A percentile compares a stretch with the other conserved stretches of the same genome.
These are phyloP conservation scores for Orientallactaga bullata DNA, from an alignment of 2,113 vertebrate genomes.

Conservation along the genomic window DNA sequence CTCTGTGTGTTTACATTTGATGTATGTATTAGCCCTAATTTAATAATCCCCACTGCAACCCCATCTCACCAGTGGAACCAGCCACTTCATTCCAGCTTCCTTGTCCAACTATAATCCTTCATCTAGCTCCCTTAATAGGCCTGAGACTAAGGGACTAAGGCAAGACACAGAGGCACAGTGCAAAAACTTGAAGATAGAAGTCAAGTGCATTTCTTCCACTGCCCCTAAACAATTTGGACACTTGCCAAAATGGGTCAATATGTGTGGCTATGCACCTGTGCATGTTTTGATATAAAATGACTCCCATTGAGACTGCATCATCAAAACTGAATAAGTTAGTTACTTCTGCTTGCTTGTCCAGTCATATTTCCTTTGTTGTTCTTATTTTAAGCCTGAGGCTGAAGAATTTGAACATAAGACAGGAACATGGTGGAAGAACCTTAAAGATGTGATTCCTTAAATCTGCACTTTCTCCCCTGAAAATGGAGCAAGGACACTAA, in stretches of 20 bases:
- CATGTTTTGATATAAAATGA: neutral
- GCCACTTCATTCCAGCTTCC: neutral
- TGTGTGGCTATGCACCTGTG: neutral
- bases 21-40: neutral
- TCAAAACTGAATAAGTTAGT: neutral
- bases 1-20: neutral
- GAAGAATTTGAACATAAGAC: neutral
- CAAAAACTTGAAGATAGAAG: neutral
- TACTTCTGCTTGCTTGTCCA: neutral
- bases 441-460: neutral
- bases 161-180: neutral
- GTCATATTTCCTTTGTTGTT: neutral
- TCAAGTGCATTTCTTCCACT: neutral
- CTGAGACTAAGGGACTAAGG: neutral
- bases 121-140: neutral
- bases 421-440: neutral
- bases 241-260: neutral
- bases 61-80: neutral
- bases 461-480: neutral
- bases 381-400: neutral
- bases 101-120: neutral
- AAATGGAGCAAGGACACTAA: neutral
- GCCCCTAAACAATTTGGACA: constrained; percentile 18
- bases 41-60: constrained; percentile 27
- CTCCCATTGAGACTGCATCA: neutral